phyloP scores from a whole-genome alignment of 2,113 vertebrate genomes.

The Lophius piscatorius region DNA sequence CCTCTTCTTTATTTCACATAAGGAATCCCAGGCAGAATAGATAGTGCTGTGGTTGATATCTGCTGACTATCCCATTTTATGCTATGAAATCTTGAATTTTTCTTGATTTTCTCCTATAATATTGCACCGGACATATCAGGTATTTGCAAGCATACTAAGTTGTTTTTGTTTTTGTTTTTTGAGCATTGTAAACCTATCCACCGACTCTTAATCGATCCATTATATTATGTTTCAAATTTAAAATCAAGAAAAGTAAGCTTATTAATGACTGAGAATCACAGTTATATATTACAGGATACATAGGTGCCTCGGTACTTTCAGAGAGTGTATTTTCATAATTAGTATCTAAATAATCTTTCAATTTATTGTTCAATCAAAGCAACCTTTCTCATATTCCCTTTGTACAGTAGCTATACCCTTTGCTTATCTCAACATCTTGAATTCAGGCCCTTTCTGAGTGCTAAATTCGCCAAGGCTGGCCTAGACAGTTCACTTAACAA shows the following conservation, averaged over 20 bases:
- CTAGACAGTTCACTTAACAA: conserved; percentile 76
- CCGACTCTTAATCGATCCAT: no score
- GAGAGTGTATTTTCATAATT: no score
- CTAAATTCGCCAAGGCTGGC: conserved; percentile 65
- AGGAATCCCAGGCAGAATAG: conserved; percentile 27
- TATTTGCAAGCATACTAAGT: no score
- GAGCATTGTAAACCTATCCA: no score
- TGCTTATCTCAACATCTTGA: conserved; percentile 62
- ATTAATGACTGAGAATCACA: no score
- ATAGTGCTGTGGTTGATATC: conserved; percentile 35
- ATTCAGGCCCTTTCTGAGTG: conserved; percentile 67
- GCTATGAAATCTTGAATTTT: neutral
- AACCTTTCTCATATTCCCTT: conserved; percentile 13
- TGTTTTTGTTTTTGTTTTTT: no score
- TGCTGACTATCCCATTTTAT: conserved; percentile 15
- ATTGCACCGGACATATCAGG: neutral
- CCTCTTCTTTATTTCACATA: conserved; percentile 28
- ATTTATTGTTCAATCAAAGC: neutral
- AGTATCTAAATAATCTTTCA: neutral
- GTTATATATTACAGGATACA: no score
- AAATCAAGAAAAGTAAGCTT: no score
- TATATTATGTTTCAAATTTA: no score
- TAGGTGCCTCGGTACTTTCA: no score
- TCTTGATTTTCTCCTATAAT: neutral
- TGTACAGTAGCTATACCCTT: conserved; percentile 44